Percentiles rank a stretch among this genome's conserved stretches.
These are phyloP conservation scores for Drosophila nr. perissopoda DNA, from an alignment of 2,888 invertebrate species.

Conservation along the genomic window DNA sequence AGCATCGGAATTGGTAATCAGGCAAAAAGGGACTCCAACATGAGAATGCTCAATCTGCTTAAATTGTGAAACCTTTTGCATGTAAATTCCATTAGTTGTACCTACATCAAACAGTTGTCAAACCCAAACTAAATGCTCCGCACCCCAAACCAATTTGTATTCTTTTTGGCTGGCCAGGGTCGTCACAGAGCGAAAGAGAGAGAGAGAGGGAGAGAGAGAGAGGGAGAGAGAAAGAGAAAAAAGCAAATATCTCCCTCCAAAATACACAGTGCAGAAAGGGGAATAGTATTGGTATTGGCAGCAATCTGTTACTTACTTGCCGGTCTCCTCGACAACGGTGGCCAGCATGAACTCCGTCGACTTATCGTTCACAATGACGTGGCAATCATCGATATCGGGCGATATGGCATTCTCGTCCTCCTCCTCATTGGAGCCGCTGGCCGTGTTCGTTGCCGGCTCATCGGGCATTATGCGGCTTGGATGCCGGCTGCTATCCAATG, in stretches of 20 bases:
- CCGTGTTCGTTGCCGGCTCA: constrained; percentile 94
- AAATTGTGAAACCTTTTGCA: constrained; percentile 8
- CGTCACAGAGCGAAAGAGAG: background rate
- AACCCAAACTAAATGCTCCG: background rate
- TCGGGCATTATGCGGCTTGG: constrained; percentile 87
- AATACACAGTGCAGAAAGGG: background rate
- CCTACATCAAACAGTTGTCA: constrained; percentile 5
- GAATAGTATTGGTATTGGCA: background rate
- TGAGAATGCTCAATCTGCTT: background rate
- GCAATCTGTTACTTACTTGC: constrained; percentile 88
- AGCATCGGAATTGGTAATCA: background rate
- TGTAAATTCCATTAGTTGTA: background rate
- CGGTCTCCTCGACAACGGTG: constrained; percentile 93
- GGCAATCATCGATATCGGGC: constrained; percentile 90
- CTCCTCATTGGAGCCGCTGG: constrained; percentile 95
- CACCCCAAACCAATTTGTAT: background rate
- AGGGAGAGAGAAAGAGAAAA: background rate
- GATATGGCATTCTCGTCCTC: constrained; percentile 89
- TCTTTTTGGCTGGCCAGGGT: background rate
- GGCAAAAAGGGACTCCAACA: background rate
- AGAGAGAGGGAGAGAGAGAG: background rate
- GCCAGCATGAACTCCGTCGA: constrained; percentile 96
- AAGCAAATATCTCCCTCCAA: background rate
- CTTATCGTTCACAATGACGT: constrained; percentile 95
- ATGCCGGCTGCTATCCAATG: constrained; percentile 86